Conservation (phyloP, 2,113 vertebrate genomes). For the Hypanus sabinus region DNA sequence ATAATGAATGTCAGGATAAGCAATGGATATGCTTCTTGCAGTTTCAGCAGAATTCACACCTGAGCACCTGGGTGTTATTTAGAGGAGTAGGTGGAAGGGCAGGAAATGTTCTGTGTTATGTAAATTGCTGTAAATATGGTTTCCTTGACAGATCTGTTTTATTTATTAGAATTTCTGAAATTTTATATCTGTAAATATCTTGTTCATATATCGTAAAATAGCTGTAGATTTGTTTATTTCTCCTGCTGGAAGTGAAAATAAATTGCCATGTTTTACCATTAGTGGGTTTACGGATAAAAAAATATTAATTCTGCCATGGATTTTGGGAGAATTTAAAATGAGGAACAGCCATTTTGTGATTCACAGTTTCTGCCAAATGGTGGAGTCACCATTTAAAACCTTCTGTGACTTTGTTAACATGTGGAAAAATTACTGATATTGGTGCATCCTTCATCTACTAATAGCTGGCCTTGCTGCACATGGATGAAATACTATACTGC, state of each 20-base stretch:
- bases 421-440: background rate
- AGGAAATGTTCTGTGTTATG: background rate
- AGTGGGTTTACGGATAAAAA: background rate
- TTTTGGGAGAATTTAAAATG: background rate
- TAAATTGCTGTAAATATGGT: background rate
- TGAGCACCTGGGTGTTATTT: background rate
- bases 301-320: background rate
- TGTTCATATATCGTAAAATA: background rate
- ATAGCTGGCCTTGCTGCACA: background rate
- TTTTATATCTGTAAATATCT: background rate
- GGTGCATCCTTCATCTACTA: background rate
- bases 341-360: background rate
- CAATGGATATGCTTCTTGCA: background rate
- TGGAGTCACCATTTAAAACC: background rate
- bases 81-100: background rate
- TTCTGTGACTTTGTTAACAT: background rate
- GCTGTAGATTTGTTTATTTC: background rate
- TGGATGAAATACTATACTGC: background rate
- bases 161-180: background rate
- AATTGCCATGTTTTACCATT: no score
- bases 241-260: background rate
- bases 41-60: background rate
- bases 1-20: no score
- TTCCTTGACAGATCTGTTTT: background rate
- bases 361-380: background rate